Conservation (phyloP, 2,888 invertebrate genomes). For the Nomada ferruginata region DNA sequence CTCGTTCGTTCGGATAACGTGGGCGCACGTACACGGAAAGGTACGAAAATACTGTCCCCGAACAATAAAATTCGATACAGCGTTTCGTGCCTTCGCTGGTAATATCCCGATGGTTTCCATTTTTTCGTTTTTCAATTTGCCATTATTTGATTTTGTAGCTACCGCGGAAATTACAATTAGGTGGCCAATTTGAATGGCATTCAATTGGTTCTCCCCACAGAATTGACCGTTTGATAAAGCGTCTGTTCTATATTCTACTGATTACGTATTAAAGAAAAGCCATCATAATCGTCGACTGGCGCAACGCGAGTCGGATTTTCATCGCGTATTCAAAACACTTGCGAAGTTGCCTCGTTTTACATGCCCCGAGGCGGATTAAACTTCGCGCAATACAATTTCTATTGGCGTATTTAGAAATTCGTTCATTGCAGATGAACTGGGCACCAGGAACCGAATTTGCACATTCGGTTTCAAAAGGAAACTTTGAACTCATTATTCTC, state of each 20-base stretch:
- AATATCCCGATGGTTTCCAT: neutral
- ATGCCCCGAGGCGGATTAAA: neutral
- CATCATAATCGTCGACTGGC: neutral
- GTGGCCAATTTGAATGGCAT: too few relatives aligned
- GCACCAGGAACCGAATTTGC: too few relatives aligned
- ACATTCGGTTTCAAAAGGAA: neutral
- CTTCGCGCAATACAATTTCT: neutral
- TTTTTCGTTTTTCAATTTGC: neutral
- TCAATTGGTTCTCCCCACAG: too few relatives aligned
- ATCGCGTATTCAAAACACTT: neutral
- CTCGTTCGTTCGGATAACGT: neutral
- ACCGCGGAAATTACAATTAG: neutral
- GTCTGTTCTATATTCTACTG: neutral
- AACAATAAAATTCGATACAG: conserved; percentile 45
- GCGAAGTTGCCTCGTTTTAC: neutral
- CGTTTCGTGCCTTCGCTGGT: neutral
- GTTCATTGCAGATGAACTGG: neutral
- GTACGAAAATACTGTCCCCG: conserved; percentile 4
- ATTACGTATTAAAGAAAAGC: neutral
- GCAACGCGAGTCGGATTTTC: neutral
- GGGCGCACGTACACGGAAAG: neutral
- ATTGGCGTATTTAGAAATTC: neutral
- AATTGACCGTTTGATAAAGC: neutral
- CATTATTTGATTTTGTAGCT: neutral
- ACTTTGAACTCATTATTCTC: neutral